Percentiles rank a stretch among this genome's conserved stretches.
Evolutionary conservation across 2,888 invertebrate species (phyloP).

Genomic region (Melanophora roralis): DNA sequence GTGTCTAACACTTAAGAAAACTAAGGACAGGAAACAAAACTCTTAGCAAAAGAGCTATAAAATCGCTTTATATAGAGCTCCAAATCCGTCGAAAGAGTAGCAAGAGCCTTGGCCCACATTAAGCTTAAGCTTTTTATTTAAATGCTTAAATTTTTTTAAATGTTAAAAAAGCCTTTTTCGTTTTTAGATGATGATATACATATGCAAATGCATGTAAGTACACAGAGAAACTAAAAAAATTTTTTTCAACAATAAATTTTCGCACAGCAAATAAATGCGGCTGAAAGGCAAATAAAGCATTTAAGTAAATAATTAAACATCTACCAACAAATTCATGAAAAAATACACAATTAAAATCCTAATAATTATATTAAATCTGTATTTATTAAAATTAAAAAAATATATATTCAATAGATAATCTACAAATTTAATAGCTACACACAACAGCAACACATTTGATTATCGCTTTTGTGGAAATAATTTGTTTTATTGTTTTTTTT

Average conservation of each 20-base stretch:
- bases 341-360: slow-evolving; percentile 16
- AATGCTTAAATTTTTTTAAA: too few relatives aligned
- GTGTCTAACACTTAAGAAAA: too few relatives aligned
- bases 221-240: too few relatives aligned
- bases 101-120: too few relatives aligned
- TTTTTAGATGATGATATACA: too few relatives aligned
- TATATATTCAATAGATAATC: slow-evolving; percentile 4
- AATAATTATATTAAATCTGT: slow-evolving; percentile 28
- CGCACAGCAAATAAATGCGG: slow-evolving; percentile 22
- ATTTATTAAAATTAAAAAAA: slow-evolving; percentile 14
- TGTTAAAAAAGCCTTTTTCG: too few relatives aligned
- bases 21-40: too few relatives aligned
- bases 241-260: slow-evolving; percentile 9
- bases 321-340: background rate
- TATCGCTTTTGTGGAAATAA: slow-evolving; percentile 27
- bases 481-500: background rate
- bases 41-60: too few relatives aligned
- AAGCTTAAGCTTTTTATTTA: too few relatives aligned
- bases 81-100: too few relatives aligned
- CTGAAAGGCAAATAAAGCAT: slow-evolving; percentile 49
- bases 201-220: too few relatives aligned
- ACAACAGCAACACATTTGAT: slow-evolving; percentile 19
- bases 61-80: too few relatives aligned
- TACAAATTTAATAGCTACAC: slow-evolving; percentile 5
- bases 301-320: slow-evolving; percentile 30